Percentiles rank a stretch among this genome's conserved stretches.
Conservation (phyloP, 2,888 invertebrate genomes). For the Tromatobia lineatoria region DNA sequence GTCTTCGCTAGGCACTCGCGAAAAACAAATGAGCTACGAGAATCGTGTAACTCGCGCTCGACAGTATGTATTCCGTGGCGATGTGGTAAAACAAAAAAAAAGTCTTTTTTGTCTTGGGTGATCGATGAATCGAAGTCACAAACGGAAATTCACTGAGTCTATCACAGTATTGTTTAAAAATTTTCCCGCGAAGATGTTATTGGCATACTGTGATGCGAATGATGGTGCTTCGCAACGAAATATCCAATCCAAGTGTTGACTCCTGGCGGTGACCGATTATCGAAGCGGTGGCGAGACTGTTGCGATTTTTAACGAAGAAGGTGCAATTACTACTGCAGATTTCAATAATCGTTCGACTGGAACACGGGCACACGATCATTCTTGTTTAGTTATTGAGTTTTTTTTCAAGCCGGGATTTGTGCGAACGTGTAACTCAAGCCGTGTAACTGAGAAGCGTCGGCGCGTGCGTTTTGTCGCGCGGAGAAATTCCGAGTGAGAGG, state of each 20-base stretch:
- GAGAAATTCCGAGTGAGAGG: neutral
- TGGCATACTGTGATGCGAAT: slow-evolving; percentile 29
- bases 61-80: neutral
- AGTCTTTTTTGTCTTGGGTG: neutral
- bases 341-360: slow-evolving; percentile 30
- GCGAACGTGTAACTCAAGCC: neutral
- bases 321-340: slow-evolving; percentile 46
- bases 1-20: neutral
- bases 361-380: slow-evolving; percentile 59
- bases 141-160: neutral
- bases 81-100: neutral
- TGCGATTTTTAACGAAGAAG: slow-evolving; percentile 47
- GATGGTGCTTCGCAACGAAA: slow-evolving; percentile 35
- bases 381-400: slow-evolving; percentile 39
- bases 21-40: slow-evolving; percentile 40
- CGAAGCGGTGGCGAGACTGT: slow-evolving; percentile 12
- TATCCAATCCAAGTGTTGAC: slow-evolving; percentile 60
- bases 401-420: slow-evolving; percentile 40
- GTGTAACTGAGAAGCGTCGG: neutral
- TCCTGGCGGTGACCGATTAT: slow-evolving; percentile 12
- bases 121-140: neutral
- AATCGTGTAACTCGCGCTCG: slow-evolving; percentile 20
- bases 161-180: slow-evolving; percentile 4
- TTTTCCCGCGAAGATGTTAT: slow-evolving; percentile 28
- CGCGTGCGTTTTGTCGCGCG: neutral